Conservation (phyloP, 1,140 invertebrate genomes). For the Hylaeus volcanicus region DNA sequence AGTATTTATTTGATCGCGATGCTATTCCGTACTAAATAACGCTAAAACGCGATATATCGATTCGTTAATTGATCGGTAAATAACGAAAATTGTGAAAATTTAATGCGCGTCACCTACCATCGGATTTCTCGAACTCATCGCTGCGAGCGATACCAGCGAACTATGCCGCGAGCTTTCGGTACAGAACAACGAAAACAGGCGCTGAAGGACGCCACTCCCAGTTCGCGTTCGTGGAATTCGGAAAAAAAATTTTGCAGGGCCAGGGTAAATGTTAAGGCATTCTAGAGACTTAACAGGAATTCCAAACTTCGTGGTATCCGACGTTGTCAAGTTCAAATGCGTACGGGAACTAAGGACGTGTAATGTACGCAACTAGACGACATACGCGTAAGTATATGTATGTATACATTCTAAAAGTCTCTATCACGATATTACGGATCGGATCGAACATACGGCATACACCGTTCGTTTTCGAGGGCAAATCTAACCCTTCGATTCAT, state of each 20-base stretch:
- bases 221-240: constrained; percentile 58
- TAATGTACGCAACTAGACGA: not conserved
- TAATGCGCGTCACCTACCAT: constrained; percentile 27
- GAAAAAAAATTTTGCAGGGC: constrained; percentile 57
- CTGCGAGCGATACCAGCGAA: constrained; percentile 27
- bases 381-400: too few species aligned
- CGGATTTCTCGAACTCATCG: constrained; percentile 41
- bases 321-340: constrained; percentile 36
- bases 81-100: constrained; percentile 17
- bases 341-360: not conserved
- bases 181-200: constrained; percentile 61
- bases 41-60: not conserved
- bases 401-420: not conserved
- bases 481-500: constrained; percentile 16
- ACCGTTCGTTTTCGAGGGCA: not conserved
- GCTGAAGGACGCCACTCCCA: constrained; percentile 56
- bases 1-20: not conserved
- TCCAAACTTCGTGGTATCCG: constrained; percentile 41
- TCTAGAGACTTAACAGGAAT: constrained; percentile 42
- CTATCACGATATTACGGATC: not conserved
- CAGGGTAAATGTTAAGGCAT: constrained; percentile 28
- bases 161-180: constrained; percentile 37
- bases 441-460: not conserved
- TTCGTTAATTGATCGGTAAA: too few species aligned
- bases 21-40: too few species aligned